Evolutionary conservation across 2,888 invertebrate genomes (phyloP).

Genomic region (Acleris holmiana): DNA sequence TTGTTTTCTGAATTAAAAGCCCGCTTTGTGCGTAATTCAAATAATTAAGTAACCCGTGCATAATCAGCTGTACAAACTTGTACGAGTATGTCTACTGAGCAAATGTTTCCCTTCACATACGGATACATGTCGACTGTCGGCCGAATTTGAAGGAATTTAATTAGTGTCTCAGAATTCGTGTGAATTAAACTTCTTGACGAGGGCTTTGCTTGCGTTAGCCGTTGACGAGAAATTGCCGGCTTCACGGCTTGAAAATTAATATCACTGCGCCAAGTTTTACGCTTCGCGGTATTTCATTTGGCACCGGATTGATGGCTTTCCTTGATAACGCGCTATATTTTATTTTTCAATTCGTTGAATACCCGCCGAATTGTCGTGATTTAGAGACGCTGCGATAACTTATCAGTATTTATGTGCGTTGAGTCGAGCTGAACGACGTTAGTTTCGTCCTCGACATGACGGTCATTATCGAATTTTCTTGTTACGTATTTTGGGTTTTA

Average conservation of each 20-base stretch:
- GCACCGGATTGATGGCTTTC: slow-evolving; percentile 44
- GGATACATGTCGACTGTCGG: slow-evolving; percentile 6
- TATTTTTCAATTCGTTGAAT: slow-evolving; percentile 22
- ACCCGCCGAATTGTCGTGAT: slow-evolving; percentile 16
- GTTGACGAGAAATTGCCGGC: slow-evolving; percentile 53
- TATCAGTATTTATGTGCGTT: slow-evolving; percentile 9
- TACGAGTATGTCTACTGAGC: slow-evolving; percentile 4
- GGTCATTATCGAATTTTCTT: slow-evolving; percentile 1
- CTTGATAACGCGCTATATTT: slow-evolving; percentile 27
- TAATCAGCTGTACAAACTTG: neutral
- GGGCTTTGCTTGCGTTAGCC: slow-evolving; percentile 53
- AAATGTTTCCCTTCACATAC: slow-evolving; percentile 7
- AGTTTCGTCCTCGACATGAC: neutral
- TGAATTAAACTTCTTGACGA: slow-evolving; percentile 64
- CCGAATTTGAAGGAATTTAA: slow-evolving; percentile 67
- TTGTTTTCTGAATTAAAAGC: too few relatives aligned
- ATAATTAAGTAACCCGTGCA: neutral
- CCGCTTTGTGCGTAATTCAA: neutral
- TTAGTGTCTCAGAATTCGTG: slow-evolving; percentile 63
- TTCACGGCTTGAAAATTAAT: slow-evolving; percentile 45
- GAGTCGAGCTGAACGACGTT: neutral
- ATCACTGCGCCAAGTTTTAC: slow-evolving; percentile 43
- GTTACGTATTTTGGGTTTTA: neutral
- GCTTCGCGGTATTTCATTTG: slow-evolving; percentile 47
- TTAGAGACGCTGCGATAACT: slow-evolving; percentile 8